Base-by-base conservation (phyloP, 1,140 invertebrate species). In the Macrobrachium nipponense region DNA sequence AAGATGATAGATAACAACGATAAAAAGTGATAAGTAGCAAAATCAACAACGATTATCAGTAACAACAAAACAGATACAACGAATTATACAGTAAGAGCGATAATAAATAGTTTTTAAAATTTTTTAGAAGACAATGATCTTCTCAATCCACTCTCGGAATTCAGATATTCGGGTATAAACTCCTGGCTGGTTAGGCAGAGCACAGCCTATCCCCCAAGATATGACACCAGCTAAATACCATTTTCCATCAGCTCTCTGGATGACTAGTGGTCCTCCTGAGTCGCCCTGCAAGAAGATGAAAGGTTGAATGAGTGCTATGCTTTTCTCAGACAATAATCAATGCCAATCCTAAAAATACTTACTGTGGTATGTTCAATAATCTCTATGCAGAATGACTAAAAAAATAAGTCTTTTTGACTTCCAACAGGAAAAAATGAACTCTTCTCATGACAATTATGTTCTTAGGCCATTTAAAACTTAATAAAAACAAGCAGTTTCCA, bases 151-250 rank as follows among this genome's bases (percentile, higher is more conserved):
- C 87, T 96, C 94, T 87, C 95, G 92, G 91, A 98, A 98, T 90
- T 96, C 95, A 2, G 96, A 96, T 87, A 98, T 97, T 88, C 97
- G 93, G 0, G 97, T 98, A 91, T 99, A 99, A n/a, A 99, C 97
- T 8, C 98, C 97, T 0, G 98, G 98, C 90, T 97, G 96, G 91
- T 97, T 97, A 3, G 96, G 95, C 5, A 85, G 82, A 17, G 87
- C 83, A 18, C 83, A 86, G 0, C 83, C 83, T 5, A 86, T 86
- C 0, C 83, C 83, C 83, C 83, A 86, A 18, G 82, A 84, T 62
- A 98, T 98, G 15, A 98, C 94, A 15, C 97, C 97, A 12, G 95
- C 96, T 0, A 98, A 92, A 4, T 96, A 92, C 82, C 94, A 95
- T 90, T 97, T 95, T n/a, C 90, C 87, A 10, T 94, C 93, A 68